Base-by-base conservation (phyloP, 2,113 vertebrate genomes). In the Zingel zingel region DNA sequence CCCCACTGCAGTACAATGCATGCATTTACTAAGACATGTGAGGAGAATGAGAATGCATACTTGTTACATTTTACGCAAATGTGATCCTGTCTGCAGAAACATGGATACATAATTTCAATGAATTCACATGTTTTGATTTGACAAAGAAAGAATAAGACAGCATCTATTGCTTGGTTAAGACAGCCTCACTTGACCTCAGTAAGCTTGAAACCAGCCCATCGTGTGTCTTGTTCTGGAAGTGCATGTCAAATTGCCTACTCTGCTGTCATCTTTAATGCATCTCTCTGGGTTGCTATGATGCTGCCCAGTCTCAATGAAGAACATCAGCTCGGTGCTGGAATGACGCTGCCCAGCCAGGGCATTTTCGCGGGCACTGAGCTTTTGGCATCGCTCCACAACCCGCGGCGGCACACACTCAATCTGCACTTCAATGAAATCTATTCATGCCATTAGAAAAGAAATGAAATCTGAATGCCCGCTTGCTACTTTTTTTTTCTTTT, bases 391-490 rank as follows among this genome's bases (percentile, higher is more conserved):
- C 67, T 88, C 74, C 86, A 85, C 69, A 83, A 86, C 64, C 63
- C 81, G 66, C 87, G 77, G 78, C 65, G 75, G 84, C 84, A 88
- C 92, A 89, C 88, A 93, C 85, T 91, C 92, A 92, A 91, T 93
- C 93, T 94, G 84, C 91, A 94, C 92, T 94, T 96, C 90, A 94
- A 92, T 95, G 74, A 91, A 88, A 89, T 92, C 88, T 92, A 92
- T 94, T 95, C 94, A 95, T 94, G 83, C 83, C 79, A 87, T 92
- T 92, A 93, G 92, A 88, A 90, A 92, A 90, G 75, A 91, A 88
- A 86, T 90, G 81, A 93, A 93, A 94, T 91, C 86, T 87, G 83
- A 89, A 90, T 83, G 93, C 83, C 86, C 43, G 86, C 89, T 89
- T 85, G 81, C 77, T 78, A 83, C 77, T 63, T 90, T 83, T 88